Conservation (phyloP, 2,797 vertebrate genomes). For the Enteromius anoplus region DNA sequence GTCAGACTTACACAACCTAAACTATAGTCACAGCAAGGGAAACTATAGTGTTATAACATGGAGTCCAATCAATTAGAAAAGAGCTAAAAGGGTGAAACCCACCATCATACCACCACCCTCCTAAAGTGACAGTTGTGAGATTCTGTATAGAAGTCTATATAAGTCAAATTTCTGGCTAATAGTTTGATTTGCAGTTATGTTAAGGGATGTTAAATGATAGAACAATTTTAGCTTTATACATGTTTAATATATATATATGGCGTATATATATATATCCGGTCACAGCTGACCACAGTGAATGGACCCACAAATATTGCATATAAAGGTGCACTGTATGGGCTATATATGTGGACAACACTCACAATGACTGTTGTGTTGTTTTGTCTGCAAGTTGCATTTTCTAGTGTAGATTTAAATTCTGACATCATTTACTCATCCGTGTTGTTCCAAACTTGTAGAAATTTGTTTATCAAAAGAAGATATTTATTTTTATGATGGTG, state of each 20-base stretch:
- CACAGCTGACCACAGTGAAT: too few relatives aligned
- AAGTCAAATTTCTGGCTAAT: background rate
- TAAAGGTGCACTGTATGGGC: background rate
- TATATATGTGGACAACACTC: background rate
- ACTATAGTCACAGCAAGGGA: background rate
- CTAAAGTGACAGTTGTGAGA: background rate
- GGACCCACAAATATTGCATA: too few relatives aligned
- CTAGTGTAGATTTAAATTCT: background rate
- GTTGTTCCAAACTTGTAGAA: background rate
- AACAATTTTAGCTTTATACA: background rate
- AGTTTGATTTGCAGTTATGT: background rate
- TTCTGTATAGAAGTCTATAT: background rate
- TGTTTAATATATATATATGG: background rate
- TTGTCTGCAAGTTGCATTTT: background rate
- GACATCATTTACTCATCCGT: background rate
- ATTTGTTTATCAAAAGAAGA: background rate
- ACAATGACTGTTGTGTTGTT: background rate
- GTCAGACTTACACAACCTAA: background rate
- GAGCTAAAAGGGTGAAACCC: background rate
- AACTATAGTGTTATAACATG: background rate
- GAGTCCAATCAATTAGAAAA: background rate
- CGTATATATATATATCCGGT: too few relatives aligned
- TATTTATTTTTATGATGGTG: background rate
- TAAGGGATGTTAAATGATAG: background rate
- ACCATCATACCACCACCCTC: background rate